Conservation (phyloP, 2,797 vertebrate species). For the Microctenopoma steveboyesi region DNA sequence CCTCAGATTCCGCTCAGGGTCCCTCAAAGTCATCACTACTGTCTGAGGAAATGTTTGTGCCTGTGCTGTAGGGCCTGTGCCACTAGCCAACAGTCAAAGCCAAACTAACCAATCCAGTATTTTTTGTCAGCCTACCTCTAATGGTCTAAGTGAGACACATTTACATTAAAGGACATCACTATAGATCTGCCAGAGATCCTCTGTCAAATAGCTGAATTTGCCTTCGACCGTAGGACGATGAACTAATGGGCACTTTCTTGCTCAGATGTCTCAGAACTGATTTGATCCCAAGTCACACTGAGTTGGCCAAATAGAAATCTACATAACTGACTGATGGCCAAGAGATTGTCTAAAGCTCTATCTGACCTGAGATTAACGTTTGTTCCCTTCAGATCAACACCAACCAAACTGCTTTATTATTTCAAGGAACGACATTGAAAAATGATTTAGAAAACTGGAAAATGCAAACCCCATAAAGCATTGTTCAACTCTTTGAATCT, state of each 20-base stretch:
- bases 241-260: constrained; percentile 25
- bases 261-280: constrained; percentile 18
- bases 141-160: constrained; percentile 21
- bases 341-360: neutral
- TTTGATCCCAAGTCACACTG: constrained; percentile 20
- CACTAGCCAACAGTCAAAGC: neutral
- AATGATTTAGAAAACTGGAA: no score
- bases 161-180: constrained; percentile 12
- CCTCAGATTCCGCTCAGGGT: constrained; percentile 91
- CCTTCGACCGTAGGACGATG: constrained; percentile 28
- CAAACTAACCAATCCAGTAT: constrained; percentile 18
- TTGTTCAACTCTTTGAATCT: neutral
- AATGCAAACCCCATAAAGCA: no score
- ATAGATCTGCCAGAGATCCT: constrained; percentile 31
- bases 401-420: no score
- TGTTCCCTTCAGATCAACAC: no score
- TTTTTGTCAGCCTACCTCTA: constrained; percentile 57
- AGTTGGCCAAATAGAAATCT: neutral
- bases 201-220: constrained; percentile 24
- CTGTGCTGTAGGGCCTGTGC: no score
- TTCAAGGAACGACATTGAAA: no score
- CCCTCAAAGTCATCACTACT: constrained; percentile 95
- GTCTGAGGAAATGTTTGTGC: constrained; percentile 78
- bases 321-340: neutral
- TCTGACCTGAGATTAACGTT: no score